Conservation (phyloP, 92 coral and sea anemone species). For the Epizoanthus illoricatus region DNA sequence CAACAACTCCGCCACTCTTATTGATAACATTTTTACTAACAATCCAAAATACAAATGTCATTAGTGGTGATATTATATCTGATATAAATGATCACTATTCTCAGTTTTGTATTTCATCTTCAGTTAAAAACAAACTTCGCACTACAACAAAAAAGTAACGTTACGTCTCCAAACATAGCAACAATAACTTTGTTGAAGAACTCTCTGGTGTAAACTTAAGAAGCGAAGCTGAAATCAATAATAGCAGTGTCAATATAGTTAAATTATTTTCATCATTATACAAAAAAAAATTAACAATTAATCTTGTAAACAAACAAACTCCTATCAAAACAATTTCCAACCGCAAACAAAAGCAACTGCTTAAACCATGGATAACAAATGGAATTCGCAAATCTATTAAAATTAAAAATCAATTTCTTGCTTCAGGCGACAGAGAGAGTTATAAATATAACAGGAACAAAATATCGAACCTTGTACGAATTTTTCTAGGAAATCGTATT, state of each 20-base stretch:
- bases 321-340: no score
- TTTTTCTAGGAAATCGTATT: no score
- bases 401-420: no score
- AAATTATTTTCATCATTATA: slow-evolving; percentile 26
- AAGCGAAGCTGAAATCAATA: background rate
- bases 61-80: no score
- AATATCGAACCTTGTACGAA: slow-evolving; percentile 37
- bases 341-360: no score
- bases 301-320: slow-evolving; percentile 37
- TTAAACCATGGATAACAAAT: no score
- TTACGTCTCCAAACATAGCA: no score
- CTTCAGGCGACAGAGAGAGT: no score
- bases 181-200: background rate
- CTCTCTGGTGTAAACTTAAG: background rate
- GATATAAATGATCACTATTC: no score
- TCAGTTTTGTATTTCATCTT: no score
- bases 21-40: slow-evolving; percentile 39
- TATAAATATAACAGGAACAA: slow-evolving; percentile 42
- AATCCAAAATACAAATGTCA: background rate
- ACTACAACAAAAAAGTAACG: background rate
- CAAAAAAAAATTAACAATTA: slow-evolving; percentile 4
- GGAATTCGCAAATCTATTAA: no score
- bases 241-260: slow-evolving; percentile 1
- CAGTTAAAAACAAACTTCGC: no score
- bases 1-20: slow-evolving; percentile 38